phyloP scores from a whole-genome alignment of 1,140 invertebrate genomes.

The Drosophila rhopaloa region DNA sequence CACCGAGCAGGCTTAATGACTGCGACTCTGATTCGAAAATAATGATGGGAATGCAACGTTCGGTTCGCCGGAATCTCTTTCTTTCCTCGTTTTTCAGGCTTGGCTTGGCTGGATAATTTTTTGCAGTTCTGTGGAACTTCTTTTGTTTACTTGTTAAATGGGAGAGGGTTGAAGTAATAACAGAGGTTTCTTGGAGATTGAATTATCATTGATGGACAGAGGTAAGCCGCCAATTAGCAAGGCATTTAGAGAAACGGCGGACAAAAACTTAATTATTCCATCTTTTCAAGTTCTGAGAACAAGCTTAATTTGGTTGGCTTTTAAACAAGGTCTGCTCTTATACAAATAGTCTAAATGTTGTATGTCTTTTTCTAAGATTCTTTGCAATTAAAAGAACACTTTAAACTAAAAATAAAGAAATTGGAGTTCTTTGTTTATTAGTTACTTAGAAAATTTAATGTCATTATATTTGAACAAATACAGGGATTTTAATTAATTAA shows the following conservation, averaged over 20 bases:
- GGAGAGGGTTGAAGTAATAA: slow-evolving; percentile 25
- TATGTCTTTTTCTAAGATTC: too few species aligned
- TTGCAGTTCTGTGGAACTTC: slow-evolving; percentile 12
- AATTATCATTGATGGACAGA: slow-evolving; percentile 33
- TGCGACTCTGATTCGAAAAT: slow-evolving; percentile 45
- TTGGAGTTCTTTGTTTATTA: too few species aligned
- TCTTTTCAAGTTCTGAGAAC: slow-evolving; percentile 1
- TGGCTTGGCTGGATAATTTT: slow-evolving; percentile 22
- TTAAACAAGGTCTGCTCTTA: neutral
- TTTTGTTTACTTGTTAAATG: slow-evolving; percentile 47
- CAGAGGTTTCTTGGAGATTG: slow-evolving; percentile 29
- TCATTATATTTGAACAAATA: too few species aligned
- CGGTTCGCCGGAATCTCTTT: slow-evolving; percentile 8
- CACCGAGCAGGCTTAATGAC: slow-evolving; percentile 51
- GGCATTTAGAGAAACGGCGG: slow-evolving; percentile 18
- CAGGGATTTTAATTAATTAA: too few species aligned
- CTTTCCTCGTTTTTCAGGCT: slow-evolving; percentile 6
- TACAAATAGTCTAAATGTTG: too few species aligned
- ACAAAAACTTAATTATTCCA: slow-evolving; percentile 13
- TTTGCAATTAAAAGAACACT: too few species aligned
- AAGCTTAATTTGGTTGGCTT: slow-evolving; percentile 1
- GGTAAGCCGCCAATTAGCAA: slow-evolving; percentile 39
- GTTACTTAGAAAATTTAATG: too few species aligned
- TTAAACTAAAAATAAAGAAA: too few species aligned
- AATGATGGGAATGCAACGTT: slow-evolving; percentile 52